Conservation (phyloP, 2,888 invertebrate genomes). For the Erebia ligea region DNA sequence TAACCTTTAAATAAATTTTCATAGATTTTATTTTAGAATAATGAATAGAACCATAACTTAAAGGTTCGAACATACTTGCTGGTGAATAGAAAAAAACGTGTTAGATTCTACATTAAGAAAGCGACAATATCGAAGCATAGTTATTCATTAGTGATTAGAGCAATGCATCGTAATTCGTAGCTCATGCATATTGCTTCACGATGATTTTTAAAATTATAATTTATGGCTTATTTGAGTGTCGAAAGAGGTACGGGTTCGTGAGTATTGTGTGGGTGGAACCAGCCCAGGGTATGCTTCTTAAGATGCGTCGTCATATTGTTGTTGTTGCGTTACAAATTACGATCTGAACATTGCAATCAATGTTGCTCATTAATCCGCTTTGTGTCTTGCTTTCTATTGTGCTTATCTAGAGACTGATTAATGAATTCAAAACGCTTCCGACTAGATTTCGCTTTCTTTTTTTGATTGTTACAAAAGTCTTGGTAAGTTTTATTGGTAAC, state of each 20-base stretch:
- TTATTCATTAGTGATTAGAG: slow-evolving; percentile 39
- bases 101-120: slow-evolving; percentile 29
- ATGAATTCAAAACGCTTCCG: slow-evolving; percentile 31
- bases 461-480: slow-evolving; percentile 9
- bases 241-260: slow-evolving; percentile 68
- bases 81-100: slow-evolving; percentile 31
- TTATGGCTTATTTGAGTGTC: slow-evolving; percentile 77
- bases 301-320: slow-evolving; percentile 41
- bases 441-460: slow-evolving; percentile 27
- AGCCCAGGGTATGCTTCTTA: slow-evolving; percentile 46
- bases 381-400: slow-evolving; percentile 24
- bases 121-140: slow-evolving; percentile 28
- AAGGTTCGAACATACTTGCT: not conserved
- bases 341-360: slow-evolving; percentile 32
- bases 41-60: slow-evolving; percentile 5
- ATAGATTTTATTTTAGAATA: not conserved
- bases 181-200: slow-evolving; percentile 49
- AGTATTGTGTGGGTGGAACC: slow-evolving; percentile 74
- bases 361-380: slow-evolving; percentile 34
- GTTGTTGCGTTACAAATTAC: slow-evolving; percentile 32
- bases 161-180: not conserved
- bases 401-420: slow-evolving; percentile 26
- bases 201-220: slow-evolving; percentile 77
- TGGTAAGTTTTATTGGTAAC: not conserved
- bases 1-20: not conserved